Conservation (phyloP, 2,888 invertebrate species). For the Saturnia japonica region DNA sequence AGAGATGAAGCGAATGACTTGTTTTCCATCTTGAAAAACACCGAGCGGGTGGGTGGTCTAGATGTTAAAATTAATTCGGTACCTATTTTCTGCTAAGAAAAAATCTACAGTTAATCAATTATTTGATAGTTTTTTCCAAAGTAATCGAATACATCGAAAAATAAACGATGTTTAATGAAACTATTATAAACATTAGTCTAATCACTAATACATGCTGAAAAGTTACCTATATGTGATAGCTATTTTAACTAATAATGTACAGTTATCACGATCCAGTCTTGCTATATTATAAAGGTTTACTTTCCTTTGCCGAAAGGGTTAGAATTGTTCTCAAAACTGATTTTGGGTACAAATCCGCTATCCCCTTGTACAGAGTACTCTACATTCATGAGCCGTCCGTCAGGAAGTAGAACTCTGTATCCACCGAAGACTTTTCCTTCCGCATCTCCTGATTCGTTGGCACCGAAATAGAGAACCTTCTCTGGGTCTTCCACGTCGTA, state of each 20-base stretch:
- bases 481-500: conserved; percentile 88
- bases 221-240: not conserved
- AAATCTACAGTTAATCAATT: no score
- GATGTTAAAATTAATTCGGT: no score
- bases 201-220: not conserved
- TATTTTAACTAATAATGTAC: not conserved
- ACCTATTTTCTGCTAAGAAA: no score
- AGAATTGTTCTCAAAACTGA: conserved; percentile 84
- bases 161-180: not conserved
- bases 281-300: conserved; percentile 37
- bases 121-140: no score
- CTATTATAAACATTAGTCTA: not conserved
- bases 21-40: no score
- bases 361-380: conserved; percentile 87
- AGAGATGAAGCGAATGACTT: no score
- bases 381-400: conserved; percentile 87
- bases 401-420: conserved; percentile 86
- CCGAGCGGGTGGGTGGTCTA: no score
- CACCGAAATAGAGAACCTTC: conserved; percentile 85
- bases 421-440: conserved; percentile 85
- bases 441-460: conserved; percentile 85
- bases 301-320: conserved; percentile 78
- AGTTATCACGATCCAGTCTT: conserved; percentile 31
- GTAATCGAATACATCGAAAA: no score
- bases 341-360: conserved; percentile 87